Conservation (phyloP, 1,140 invertebrate species). For the Sminthurides bifidus region DNA sequence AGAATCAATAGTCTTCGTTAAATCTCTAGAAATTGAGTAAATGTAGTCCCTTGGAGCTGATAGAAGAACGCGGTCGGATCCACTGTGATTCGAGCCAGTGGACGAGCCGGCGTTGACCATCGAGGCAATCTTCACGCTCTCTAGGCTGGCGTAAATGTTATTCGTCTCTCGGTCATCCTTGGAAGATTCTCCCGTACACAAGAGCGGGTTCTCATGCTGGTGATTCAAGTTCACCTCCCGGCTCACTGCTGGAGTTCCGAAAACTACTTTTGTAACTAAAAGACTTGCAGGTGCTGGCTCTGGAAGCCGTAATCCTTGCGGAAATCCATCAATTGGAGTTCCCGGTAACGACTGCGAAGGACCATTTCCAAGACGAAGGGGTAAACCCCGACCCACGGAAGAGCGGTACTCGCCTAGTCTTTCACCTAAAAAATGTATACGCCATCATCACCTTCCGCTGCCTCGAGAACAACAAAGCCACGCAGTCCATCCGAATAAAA, state of each 20-base stretch:
- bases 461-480: background rate
- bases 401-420: constrained; percentile 31
- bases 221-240: constrained; percentile 32
- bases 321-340: constrained; percentile 31
- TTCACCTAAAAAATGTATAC: constrained; percentile 23
- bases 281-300: constrained; percentile 32
- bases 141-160: constrained; percentile 32
- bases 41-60: constrained; percentile 32
- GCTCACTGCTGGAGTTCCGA: constrained; percentile 30
- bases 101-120: constrained; percentile 27
- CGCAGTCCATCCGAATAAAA: too few species aligned
- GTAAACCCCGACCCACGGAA: constrained; percentile 28
- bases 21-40: constrained; percentile 33
- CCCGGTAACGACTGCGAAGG: constrained; percentile 30
- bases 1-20: constrained; percentile 32
- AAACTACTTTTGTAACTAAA: constrained; percentile 32
- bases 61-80: constrained; percentile 31
- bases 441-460: background rate
- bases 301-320: constrained; percentile 27
- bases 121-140: constrained; percentile 30
- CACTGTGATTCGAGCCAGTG: constrained; percentile 27
- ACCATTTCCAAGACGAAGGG: constrained; percentile 29
- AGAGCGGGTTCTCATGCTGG: constrained; percentile 27
- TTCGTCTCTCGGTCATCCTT: constrained; percentile 28
- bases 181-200: constrained; percentile 23